Conservation (phyloP, 2,797 vertebrate species). For the Spondyliosoma cantharus region DNA sequence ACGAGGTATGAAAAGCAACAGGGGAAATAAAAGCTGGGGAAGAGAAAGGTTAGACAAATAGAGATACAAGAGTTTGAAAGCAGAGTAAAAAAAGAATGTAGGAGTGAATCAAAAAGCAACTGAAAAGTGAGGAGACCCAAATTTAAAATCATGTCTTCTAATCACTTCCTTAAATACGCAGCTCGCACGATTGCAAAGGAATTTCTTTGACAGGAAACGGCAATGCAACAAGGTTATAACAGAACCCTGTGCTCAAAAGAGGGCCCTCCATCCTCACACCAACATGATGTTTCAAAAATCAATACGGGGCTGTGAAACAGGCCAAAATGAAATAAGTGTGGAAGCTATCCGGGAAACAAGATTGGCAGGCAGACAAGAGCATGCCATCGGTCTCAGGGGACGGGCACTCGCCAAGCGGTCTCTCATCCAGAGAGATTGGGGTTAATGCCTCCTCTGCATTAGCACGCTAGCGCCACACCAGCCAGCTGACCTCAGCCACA, state of each 20-base stretch:
- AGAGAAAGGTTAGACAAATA: constrained; percentile 68
- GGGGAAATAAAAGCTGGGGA: constrained; percentile 73
- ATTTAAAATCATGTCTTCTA: constrained; percentile 52
- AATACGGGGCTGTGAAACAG: constrained; percentile 80
- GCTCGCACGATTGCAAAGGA: constrained; percentile 44
- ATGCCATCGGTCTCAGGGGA: constrained; percentile 75
- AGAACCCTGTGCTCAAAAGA: constrained; percentile 49
- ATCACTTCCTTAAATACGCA: constrained; percentile 45
- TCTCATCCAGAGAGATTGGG: constrained; percentile 71
- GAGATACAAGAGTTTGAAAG: constrained; percentile 50
- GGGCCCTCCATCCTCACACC: constrained; percentile 69
- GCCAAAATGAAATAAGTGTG: constrained; percentile 83
- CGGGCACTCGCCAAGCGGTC: constrained; percentile 64
- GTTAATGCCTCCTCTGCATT: constrained; percentile 82
- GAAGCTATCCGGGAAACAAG: constrained; percentile 83
- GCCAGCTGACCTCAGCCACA: constrained; percentile 63
- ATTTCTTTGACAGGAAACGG: constrained; percentile 56
- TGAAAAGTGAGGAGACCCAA: background rate
- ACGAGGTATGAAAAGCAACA: constrained; percentile 60
- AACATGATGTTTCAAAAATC: constrained; percentile 79
- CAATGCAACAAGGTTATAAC: constrained; percentile 65
- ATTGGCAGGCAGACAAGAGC: constrained; percentile 77
- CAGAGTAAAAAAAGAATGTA: constrained; percentile 32
- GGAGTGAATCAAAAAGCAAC: constrained; percentile 6
- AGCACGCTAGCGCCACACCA: constrained; percentile 60